A percentile compares a stretch with the other conserved stretches of the same genome.
Conservation (phyloP, 2,797 vertebrate genomes). For the Molossus molossus region DNA sequence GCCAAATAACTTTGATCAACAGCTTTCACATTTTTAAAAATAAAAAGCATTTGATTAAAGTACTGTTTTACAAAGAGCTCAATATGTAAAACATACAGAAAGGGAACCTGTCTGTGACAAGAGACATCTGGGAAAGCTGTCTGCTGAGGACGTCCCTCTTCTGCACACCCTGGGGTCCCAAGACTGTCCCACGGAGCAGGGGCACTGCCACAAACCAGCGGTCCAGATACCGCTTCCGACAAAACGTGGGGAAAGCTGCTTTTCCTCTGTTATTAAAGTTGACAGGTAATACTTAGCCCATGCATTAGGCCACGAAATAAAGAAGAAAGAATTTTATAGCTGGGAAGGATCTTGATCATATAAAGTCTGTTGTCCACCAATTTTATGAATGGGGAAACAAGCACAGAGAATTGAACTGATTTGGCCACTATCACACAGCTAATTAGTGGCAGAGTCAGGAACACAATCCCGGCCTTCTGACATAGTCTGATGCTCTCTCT, state of each 20-base stretch:
- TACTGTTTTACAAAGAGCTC: background rate
- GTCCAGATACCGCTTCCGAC: background rate
- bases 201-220: background rate
- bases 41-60: background rate
- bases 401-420: background rate
- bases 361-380: background rate
- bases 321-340: background rate
- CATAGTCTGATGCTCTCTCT: background rate
- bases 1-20: background rate
- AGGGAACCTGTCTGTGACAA: background rate
- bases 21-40: background rate
- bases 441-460: background rate
- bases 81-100: background rate
- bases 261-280: slow-evolving; percentile 32
- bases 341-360: background rate
- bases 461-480: background rate
- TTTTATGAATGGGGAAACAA: slow-evolving; percentile 18
- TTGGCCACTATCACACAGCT: background rate
- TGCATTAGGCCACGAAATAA: background rate
- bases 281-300: background rate
- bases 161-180: background rate
- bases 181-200: background rate
- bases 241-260: background rate
- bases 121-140: background rate
- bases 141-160: background rate